Evolutionary conservation across 2,797 vertebrate species (phyloP), one percentile per base, ranked within the genome.

Genomic region (Scolopax rusticola): DNA sequence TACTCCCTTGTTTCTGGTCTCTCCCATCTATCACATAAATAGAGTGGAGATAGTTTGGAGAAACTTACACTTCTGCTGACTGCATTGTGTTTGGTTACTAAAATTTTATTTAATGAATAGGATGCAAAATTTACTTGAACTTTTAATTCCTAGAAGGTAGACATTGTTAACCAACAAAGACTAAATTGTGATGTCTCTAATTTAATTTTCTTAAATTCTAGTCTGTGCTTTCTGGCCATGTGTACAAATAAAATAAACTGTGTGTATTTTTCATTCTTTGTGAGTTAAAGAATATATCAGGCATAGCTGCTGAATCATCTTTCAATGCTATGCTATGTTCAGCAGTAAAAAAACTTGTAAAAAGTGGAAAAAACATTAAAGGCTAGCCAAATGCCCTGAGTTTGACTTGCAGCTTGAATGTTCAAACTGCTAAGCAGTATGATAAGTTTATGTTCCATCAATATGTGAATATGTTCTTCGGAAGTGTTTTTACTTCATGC

Each of bases 401-500:
- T 32, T 94, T 83, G 75, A 91, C 79, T 96, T 87, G 64, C 16
- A 92, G 65, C 28, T 47, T 87, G 33, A 41, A 73, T 88, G 60
- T 78, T 95, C 68, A 79, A 84, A 83, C 56, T 40, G 51, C 56
- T 70, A 36, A 84, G 71, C 51, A 75, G 47, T 67, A 65, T 47
- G 84, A 71, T 93, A 87, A 93, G 53, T 95, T 96, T 94, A 82
- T 96, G 89, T 89, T 91, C 86, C 77, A 91, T 95, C 68, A 89
- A 7, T 63, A 32, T 96, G 41, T 88, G 87, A 97, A 96, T 71
- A 60, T 63, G 71, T n/a, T 94, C 53, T 95, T 92, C 94, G 69
- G 36, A 94, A 78, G 53, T 64, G 61, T 65, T 89, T 89, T 93
- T 79, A 43, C 59, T 91, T 91, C 65, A 83, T 92, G 91, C 73